Base-by-base conservation (phyloP, 2,113 vertebrate genomes). In the Potamarius usumacintae region DNA sequence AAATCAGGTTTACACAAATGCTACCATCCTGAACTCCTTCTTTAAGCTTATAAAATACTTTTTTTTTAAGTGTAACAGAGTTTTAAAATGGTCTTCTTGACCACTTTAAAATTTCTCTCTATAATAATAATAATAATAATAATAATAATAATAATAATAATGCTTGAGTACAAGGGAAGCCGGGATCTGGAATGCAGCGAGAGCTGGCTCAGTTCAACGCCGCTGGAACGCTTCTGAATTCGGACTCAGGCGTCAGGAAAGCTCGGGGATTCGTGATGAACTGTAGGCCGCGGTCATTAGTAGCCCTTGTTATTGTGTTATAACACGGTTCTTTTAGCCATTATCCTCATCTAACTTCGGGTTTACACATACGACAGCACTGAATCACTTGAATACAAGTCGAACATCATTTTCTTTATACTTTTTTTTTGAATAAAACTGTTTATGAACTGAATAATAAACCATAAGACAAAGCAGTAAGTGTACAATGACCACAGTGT, bases 211-310 rank as follows among this genome's bases (percentile, higher is more conserved):
- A 60, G 30, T 48, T 7, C 34, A 1, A 58, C 27, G 22, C 84
- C 84, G 30, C 55, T 20, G 20, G 34, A 60, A 12, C 7, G 71
- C 84, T 42, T 50, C 84, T 3, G 20, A 15, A 42, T 34, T 48
- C 84, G 84, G 71, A 5, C 12, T 62, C 22, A 17, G 11, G 22
- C 14, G 20, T 62, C 84, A 76, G 84, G 84, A 85, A 85, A 85
- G 57, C 30, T 18, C 71, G 84, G 84, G 71, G 84, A 85, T 85
- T 18, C 30, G 10, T 8, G 18, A 22, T 42, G 52, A 22, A 25
- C 2, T 27, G 10, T 48, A 62, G 79, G 79, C 79, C 79, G 79
- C 57, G 55, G 27, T 5, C 8, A 79, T 79, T 57, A 42, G 15
- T 22, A 76, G 15, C 69, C 69, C 30, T 71, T 80, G 57, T 30